These are phyloP conservation scores for Aplysia californica DNA, from an alignment of 1,140 invertebrate species.

Conservation along the genomic window DNA sequence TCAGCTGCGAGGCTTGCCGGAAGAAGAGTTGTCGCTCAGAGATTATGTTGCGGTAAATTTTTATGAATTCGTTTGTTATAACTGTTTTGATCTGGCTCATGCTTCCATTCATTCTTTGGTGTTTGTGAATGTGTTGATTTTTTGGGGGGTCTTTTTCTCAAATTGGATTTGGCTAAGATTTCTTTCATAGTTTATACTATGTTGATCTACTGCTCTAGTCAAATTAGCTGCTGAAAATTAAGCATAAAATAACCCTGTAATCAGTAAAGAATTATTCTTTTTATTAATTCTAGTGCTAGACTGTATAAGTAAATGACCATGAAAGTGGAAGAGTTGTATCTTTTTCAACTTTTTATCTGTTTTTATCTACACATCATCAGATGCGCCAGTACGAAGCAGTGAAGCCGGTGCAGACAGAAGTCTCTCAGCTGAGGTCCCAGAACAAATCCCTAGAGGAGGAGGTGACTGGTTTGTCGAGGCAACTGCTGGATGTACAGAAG, in stretches of 20 bases:
- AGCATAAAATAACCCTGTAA: no score
- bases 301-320: no score
- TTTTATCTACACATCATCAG: no score
- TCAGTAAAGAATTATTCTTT: no score
- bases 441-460: slow-evolving; percentile 53
- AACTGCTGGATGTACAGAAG: slow-evolving; percentile 51
- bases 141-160: no score
- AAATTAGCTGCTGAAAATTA: no score
- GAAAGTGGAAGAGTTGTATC: no score
- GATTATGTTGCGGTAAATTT: slow-evolving; percentile 66
- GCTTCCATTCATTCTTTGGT: background rate
- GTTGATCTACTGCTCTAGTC: no score
- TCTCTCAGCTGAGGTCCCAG: slow-evolving; percentile 48
- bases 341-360: no score
- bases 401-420: slow-evolving; percentile 57
- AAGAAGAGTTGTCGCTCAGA: slow-evolving; percentile 62
- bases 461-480: slow-evolving; percentile 37
- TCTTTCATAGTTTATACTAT: no score
- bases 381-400: slow-evolving; percentile 58
- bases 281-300: no score
- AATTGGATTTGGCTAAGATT: no score
- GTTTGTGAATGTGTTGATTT: background rate
- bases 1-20: slow-evolving; percentile 52
- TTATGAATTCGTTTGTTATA: background rate
- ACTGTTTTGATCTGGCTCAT: background rate